Evolutionary conservation across 2,888 invertebrate genomes (phyloP), one percentile per base, ranked within the genome.

Genomic region (Andrena hattorfiana): DNA sequence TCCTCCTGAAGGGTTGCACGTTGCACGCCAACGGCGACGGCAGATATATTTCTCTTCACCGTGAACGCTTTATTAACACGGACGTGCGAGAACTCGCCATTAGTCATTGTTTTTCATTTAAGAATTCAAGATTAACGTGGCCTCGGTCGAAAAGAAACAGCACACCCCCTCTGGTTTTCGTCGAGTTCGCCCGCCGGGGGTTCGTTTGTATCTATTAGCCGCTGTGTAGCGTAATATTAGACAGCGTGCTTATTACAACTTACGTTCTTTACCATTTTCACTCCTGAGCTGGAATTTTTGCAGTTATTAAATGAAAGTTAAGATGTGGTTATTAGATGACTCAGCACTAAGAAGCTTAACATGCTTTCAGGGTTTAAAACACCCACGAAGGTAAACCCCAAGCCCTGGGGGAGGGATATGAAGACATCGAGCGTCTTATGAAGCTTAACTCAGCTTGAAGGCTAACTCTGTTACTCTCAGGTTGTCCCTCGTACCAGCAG

Each of bases 21-120:
- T 68, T 48, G 69, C 66, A 72, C 75, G 69, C 80, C 70, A 76
- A 77, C 69, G 60, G 74, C 74, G 54, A 66, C 59, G 56, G 67
- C 49, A 79, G 81, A 87, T 87, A 16, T 42, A 87, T 87, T 87
- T 85, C 85, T 87, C 85, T 81, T 81, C 82, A 81, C 87, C 79
- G 80, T 72, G 83, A 87, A 80, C 87, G 83, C 87, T 87, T 87
- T 87, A 87, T 87, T 87, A 87, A 77, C 85, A 69, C 62, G 69
- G 81, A 73, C 85, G 83, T 66, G 77, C 66, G 76, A 67, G 75
- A 74, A 70, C 69, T 63, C 54, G 49, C 69, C 84, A 87, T 87
- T 87, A 87, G 87, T 87, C 87, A 87, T 87, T 73, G 87, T 87
- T 87, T 85, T 87, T 87, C 87, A 82, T 80, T 87, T 78, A 59